Base-by-base conservation (phyloP, 2,888 invertebrate genomes). In the Epinotia demarniana region DNA sequence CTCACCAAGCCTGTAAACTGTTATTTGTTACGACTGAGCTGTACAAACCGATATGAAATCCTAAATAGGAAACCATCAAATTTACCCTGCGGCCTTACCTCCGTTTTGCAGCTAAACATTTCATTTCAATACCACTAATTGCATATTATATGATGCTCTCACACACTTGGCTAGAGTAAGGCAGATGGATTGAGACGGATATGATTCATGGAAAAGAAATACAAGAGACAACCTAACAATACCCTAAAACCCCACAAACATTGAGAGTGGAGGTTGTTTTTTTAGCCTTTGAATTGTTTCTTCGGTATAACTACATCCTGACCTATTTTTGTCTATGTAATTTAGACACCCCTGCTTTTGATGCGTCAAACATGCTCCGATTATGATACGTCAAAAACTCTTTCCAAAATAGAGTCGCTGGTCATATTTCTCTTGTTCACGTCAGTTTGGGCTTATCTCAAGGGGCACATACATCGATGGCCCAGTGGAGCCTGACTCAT, bases 381-480 rank as follows among this genome's bases (percentile, higher is more conserved):
- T n/a, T 4, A 16, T 6, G 16, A 49, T 49, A 49, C 49, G n/a
- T 49, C 3, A 49, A 16, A 16, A 49, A 49, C 49, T 49, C 49
- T 16, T 49, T 49, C 16, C n/a, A 1, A 16, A 64, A 49, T 49
- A 43, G 27, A 23, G 49, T 64, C n/a, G 3, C 33, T 12, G 67
- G 61, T 46, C 68, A 69, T 62, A 73, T 69, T 69, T 73, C 67
- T 68, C 46, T 23, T 57, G 68, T 6, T 19, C 9, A 46, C 12
- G 68, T 68, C 73, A 73, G 46, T 43, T 58, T 46, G 27, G 3
- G 61, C 61, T 58, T 61, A 68, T 73, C 73, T 69, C 73, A 8
- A 16, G 73, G 68, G 73, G 43, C 68, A 62, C 57, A 73, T 73
- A 73, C 73, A 57, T 73, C 62, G 73, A 62, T 16, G 57, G 68